phyloP scores from a whole-genome alignment of 2,113 vertebrate genomes.

The Myotis brandtii region DNA sequence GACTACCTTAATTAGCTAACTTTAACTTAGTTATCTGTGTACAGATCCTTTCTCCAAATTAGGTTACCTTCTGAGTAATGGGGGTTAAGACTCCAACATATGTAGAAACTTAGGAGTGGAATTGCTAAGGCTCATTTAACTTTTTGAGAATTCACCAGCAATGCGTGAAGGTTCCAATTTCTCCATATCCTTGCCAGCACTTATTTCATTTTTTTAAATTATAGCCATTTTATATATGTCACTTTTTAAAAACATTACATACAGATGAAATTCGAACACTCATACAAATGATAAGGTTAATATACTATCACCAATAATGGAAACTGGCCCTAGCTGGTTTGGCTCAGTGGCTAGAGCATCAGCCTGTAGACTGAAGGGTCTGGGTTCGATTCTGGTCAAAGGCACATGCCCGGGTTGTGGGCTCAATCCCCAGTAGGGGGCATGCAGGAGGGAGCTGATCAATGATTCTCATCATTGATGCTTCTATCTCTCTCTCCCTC shows the following conservation, averaged over 20 bases:
- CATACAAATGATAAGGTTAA: background rate
- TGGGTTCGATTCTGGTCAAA: too few species aligned
- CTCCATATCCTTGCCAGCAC: background rate
- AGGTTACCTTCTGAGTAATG: background rate
- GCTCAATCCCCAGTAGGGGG: too few species aligned
- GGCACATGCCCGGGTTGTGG: too few species aligned
- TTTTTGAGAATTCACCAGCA: background rate
- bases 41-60: background rate
- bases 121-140: background rate
- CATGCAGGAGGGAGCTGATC: too few species aligned
- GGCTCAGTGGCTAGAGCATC: too few species aligned
- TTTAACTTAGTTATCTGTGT: background rate
- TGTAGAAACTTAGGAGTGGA: background rate
- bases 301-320: background rate
- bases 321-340: background rate
- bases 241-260: background rate
- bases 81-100: background rate
- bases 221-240: background rate
- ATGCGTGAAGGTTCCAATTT: background rate
- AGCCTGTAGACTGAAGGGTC: too few species aligned
- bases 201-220: background rate
- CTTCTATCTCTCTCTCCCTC: too few species aligned
- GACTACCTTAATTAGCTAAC: background rate
- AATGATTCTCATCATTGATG: too few species aligned
- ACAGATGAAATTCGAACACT: background rate